phyloP scores from a whole-genome alignment of 2,113 vertebrate genomes.

The Rhabdornis inornatus region DNA sequence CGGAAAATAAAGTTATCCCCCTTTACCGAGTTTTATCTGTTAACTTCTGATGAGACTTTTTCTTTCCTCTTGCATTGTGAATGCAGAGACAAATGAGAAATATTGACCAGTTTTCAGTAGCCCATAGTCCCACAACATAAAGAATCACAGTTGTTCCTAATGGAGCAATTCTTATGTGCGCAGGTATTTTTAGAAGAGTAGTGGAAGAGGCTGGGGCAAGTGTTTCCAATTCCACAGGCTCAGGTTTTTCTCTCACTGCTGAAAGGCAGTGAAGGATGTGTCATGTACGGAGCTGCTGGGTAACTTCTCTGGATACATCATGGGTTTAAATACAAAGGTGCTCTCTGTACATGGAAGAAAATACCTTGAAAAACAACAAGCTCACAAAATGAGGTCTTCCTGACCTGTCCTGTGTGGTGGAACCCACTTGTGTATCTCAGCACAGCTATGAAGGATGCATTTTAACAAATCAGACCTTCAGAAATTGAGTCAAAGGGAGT shows the following conservation, averaged over 20 bases:
- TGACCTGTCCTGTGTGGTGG: neutral
- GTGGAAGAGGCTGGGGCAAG: neutral
- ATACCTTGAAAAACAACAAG: neutral
- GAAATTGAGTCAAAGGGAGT: neutral
- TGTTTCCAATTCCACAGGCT: neutral
- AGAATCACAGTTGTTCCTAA: neutral
- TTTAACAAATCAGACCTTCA: neutral
- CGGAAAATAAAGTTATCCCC: neutral
- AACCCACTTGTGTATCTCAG: neutral
- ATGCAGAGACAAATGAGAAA: neutral
- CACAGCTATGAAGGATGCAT: neutral
- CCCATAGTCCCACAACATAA: neutral
- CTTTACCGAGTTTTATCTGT: neutral
- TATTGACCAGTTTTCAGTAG: neutral
- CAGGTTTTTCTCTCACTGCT: neutral
- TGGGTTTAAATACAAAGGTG: neutral
- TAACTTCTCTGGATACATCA: neutral
- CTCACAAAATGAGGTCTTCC: neutral
- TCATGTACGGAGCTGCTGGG: rapidly evolving
- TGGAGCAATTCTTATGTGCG: neutral
- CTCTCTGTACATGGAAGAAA: neutral
- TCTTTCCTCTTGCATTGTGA: neutral
- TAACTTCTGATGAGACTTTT: neutral
- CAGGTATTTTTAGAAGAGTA: neutral
- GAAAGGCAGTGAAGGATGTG: neutral